phyloP scores from a whole-genome alignment of 2,797 vertebrate species.

The Siniperca undulata region DNA sequence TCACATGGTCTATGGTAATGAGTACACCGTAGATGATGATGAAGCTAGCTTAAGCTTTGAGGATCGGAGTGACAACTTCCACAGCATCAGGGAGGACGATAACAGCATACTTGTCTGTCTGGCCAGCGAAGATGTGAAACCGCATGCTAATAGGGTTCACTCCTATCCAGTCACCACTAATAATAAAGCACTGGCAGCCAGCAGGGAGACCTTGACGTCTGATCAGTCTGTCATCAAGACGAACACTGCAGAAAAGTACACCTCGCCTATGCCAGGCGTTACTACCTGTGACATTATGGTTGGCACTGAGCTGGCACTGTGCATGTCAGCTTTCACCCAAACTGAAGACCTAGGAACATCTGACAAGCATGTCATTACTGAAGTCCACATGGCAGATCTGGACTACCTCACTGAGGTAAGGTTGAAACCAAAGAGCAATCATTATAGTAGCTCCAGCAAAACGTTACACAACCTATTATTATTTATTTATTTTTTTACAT shows the following conservation, averaged over 20 bases:
- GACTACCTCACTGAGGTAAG: conserved; percentile 77
- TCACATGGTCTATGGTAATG: not conserved
- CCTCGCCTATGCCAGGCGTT: not conserved
- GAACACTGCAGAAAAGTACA: conserved; percentile 11
- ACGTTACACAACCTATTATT: not conserved
- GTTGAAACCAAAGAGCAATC: not conserved
- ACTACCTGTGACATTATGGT: conserved; percentile 23
- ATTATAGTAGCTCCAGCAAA: not conserved
- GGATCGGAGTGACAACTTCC: conserved; percentile 9
- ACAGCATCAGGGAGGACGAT: conserved; percentile 56
- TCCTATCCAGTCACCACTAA: not conserved
- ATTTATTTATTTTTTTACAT: not conserved
- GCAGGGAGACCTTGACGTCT: conserved; percentile 31
- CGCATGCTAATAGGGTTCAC: accelerated
- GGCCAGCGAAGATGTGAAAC: not conserved
- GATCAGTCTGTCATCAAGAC: conserved; percentile 15
- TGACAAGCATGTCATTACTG: conserved; percentile 74
- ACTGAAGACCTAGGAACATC: conserved; percentile 54
- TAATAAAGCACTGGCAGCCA: not conserved
- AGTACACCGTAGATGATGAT: conserved; percentile 5
- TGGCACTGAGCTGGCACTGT: conserved; percentile 2
- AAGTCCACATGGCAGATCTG: conserved; percentile 80
- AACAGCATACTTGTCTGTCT: conserved; percentile 24
- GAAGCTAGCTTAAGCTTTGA: conserved; percentile 3
- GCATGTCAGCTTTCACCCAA: conserved; percentile 58